Percentiles rank a stretch among this genome's conserved stretches.
These are phyloP conservation scores for Sander lucioperca DNA, from an alignment of 2,113 vertebrate species.

Conservation along the genomic window DNA sequence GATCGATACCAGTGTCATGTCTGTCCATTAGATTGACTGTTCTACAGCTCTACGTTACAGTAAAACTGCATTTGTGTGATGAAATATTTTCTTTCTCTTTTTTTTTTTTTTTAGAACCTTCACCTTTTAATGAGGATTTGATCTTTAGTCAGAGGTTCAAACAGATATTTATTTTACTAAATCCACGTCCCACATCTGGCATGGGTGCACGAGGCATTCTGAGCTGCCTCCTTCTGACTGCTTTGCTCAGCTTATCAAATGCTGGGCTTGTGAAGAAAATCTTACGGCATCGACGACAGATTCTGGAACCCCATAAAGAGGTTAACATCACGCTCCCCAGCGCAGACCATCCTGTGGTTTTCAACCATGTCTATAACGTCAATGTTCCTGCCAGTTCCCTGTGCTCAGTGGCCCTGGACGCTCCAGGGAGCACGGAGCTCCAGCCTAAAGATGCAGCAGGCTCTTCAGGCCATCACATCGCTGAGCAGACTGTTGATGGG, in stretches of 20 bases:
- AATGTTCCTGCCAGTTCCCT: conserved; percentile 89
- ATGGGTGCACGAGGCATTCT: conserved; percentile 86
- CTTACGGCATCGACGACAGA: conserved; percentile 85
- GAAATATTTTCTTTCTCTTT: conserved; percentile 27
- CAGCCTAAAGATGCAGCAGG: conserved; percentile 54
- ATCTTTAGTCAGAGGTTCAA: conserved; percentile 4
- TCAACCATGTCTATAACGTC: conserved; percentile 96
- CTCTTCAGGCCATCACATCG: conserved; percentile 76
- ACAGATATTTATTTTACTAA: conserved; percentile 41
- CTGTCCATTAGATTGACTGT: too few species aligned
- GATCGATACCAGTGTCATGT: too few species aligned
- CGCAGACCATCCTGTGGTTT: conserved; percentile 89
- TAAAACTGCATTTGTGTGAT: not conserved
- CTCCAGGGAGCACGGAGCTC: conserved; percentile 77
- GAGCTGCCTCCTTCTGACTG: conserved; percentile 79
- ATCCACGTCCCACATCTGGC: conserved; percentile 8
- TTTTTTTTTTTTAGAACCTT: conserved; percentile 47
- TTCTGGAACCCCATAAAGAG: conserved; percentile 40
- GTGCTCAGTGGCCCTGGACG: conserved; percentile 91
- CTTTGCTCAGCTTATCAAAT: conserved; percentile 74
- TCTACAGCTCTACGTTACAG: not conserved
- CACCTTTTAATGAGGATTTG: conserved; percentile 13
- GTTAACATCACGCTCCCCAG: conserved; percentile 87
- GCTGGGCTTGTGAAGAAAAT: conserved; percentile 90
- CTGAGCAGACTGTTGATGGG: conserved; percentile 86